A percentile compares a stretch with the other conserved stretches of the same genome.
phyloP scores from a whole-genome alignment of 2,888 invertebrate species.

The Sinopyrophorus schimmeli region DNA sequence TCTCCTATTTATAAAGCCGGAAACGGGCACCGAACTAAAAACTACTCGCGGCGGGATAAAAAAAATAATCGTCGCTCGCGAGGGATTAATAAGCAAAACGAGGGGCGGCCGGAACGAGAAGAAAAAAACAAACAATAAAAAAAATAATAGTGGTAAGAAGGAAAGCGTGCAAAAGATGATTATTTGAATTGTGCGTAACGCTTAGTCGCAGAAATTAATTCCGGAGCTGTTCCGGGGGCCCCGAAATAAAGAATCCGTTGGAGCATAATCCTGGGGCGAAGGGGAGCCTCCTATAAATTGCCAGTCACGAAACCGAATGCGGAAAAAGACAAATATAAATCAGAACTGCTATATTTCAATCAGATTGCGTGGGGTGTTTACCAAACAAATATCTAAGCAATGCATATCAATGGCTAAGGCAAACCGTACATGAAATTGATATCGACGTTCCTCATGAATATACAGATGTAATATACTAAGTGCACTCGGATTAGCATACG shows the following conservation, averaged over 20 bases:
- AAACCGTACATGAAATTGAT: conserved; percentile 41
- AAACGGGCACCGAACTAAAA: no score
- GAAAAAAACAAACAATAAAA: no score
- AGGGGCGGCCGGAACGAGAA: no score
- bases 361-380: conserved; percentile 36
- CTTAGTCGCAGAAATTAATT: conserved; percentile 41
- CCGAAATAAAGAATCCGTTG: conserved; percentile 38
- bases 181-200: conserved; percentile 36
- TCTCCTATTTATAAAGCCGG: no score
- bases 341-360: conserved; percentile 34
- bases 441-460: conserved; percentile 43
- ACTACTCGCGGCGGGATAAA: no score
- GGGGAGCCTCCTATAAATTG: conserved; percentile 37
- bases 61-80: no score
- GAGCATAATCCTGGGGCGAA: conserved; percentile 36
- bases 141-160: no score
- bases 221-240: conserved; percentile 37
- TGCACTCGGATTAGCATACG: conserved; percentile 38
- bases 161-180: conserved; percentile 34
- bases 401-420: conserved; percentile 39
- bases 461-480: conserved; percentile 44
- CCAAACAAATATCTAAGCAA: conserved; percentile 41
- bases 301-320: conserved; percentile 39
- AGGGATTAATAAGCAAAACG: no score
- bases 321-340: conserved; percentile 39